Evolutionary conservation across 2,797 vertebrate genomes (phyloP), one percentile per base, ranked within the genome.

Genomic region (Gymnodraco acuticeps): DNA sequence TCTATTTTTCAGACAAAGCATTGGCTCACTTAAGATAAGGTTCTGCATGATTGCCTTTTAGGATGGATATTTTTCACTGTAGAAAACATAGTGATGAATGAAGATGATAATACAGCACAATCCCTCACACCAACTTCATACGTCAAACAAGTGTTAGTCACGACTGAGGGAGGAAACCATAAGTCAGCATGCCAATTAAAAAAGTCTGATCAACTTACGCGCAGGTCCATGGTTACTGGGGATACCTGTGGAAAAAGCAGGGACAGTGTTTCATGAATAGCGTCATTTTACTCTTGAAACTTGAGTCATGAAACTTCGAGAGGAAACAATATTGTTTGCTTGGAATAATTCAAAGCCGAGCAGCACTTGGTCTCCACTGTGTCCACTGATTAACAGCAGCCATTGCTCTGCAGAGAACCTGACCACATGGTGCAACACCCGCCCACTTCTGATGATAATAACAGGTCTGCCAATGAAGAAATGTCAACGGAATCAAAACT

Each of bases 161-260:
- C 60, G 56, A 83, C 54, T 42, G 65, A 77, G 75, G 54, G 64
- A 75, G 72, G 59, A 82, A 83, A 63, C 33, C 46, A 71, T 80
- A 67, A 78, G 46, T 86, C 51, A 77, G 58, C 88, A 92, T 92
- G 88, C 86, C 61, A 86, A 63, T 66, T 67, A 41, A 56, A 54
- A 83, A 88, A 81, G 48, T 43, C 42, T 52, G 52, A 75, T 84
- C 88, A 93, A 97, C 96, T 97, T 97, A 98, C 96, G 96, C 95
- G 95, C 96, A 88, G 97, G 97, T 95, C 97, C 96, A 73, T 96
- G 96, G 94, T 95, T 97, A 94, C 94, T 98, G 93, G 97, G 96
- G 83, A 97, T 96, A 95, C 97, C 97, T 98, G 94, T 5, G 20
- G 68, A 73, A 88, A 82, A 92, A 94, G 62, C 38, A 82, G 20